A percentile compares a stretch with the other conserved stretches of the same genome.
These are phyloP conservation scores for Malacosoma neustria DNA, from an alignment of 2,888 invertebrate genomes.

Conservation along the genomic window DNA sequence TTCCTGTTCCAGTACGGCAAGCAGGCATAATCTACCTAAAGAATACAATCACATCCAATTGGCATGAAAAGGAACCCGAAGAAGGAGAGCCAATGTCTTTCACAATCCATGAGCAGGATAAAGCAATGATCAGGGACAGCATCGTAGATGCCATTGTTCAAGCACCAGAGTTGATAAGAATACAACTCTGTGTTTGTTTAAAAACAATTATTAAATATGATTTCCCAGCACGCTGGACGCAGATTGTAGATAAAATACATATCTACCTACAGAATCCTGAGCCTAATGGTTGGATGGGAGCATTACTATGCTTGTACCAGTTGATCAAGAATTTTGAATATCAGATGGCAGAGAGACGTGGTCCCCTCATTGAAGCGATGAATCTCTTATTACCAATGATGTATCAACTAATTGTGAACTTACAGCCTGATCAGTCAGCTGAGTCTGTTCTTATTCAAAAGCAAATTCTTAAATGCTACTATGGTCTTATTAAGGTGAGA, in stretches of 20 bases:
- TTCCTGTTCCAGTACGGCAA: slow-evolving; percentile 94
- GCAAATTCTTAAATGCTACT: slow-evolving; percentile 91
- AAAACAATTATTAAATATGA: slow-evolving; percentile 96
- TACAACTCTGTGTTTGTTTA: slow-evolving; percentile 94
- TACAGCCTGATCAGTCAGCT: slow-evolving; percentile 89
- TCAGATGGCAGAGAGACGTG: slow-evolving; percentile 90
- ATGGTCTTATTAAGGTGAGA: slow-evolving; percentile 88
- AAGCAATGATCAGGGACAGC: slow-evolving; percentile 91
- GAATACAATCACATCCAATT: slow-evolving; percentile 91
- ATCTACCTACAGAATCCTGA: slow-evolving; percentile 95
- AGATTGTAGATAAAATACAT: slow-evolving; percentile 95
- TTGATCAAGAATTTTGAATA: slow-evolving; percentile 96
- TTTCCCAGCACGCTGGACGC: slow-evolving; percentile 96
- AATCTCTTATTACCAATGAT: slow-evolving; percentile 93
- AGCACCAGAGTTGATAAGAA: slow-evolving; percentile 92
- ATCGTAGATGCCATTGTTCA: slow-evolving; percentile 97
- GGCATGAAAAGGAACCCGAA: slow-evolving; percentile 89
- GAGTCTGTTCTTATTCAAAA: slow-evolving; percentile 94
- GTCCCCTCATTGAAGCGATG: slow-evolving; percentile 96
- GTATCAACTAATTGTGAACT: slow-evolving; percentile 85
- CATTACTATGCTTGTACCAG: slow-evolving; percentile 92
- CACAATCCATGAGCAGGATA: slow-evolving; percentile 96
- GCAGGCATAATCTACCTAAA: slow-evolving; percentile 98
- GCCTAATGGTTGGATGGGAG: slow-evolving; percentile 91
- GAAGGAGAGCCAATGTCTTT: slow-evolving; percentile 85